A percentile compares a stretch with the other conserved stretches of the same genome.
Evolutionary conservation across 2,797 vertebrate species (phyloP).

Genomic region (Odontamblyopus lacepedii): DNA sequence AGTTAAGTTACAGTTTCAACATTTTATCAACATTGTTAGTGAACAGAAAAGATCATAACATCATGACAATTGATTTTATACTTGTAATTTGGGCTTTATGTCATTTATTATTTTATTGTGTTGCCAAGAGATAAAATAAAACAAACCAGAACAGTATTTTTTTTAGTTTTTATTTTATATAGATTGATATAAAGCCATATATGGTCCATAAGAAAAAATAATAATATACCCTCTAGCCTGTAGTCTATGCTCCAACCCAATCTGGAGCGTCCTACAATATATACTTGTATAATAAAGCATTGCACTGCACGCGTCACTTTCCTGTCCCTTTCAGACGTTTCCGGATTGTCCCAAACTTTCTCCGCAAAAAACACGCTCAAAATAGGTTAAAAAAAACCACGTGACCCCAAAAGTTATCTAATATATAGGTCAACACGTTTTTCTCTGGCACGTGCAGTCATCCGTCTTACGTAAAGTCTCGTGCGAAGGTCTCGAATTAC

Average conservation of each 20-base stretch:
- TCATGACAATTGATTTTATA: no score
- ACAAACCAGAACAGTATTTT: no score
- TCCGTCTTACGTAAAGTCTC: constrained; percentile 72
- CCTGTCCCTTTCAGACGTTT: constrained; percentile 7
- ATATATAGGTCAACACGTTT: constrained; percentile 77
- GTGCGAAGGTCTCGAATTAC: constrained; percentile 68
- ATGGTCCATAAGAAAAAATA: no score
- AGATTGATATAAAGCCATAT: neutral
- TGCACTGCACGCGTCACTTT: neutral
- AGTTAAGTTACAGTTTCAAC: no score
- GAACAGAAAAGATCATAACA: no score
- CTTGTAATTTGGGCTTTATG: neutral
- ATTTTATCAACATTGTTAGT: no score
- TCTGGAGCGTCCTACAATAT: neutral
- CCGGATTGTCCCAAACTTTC: constrained; percentile 16
- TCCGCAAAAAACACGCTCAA: constrained; percentile 17
- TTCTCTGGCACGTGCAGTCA: constrained; percentile 63
- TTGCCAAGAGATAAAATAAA: neutral
- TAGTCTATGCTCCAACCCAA: neutral
- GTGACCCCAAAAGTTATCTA: constrained; percentile 64
- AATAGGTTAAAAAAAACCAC: constrained; percentile 63
- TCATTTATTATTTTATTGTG: neutral
- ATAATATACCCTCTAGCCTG: neutral
- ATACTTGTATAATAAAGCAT: neutral
- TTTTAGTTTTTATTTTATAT: neutral